Evolutionary conservation across 2,113 vertebrate species (phyloP).

Genomic region (Channa argus): DNA sequence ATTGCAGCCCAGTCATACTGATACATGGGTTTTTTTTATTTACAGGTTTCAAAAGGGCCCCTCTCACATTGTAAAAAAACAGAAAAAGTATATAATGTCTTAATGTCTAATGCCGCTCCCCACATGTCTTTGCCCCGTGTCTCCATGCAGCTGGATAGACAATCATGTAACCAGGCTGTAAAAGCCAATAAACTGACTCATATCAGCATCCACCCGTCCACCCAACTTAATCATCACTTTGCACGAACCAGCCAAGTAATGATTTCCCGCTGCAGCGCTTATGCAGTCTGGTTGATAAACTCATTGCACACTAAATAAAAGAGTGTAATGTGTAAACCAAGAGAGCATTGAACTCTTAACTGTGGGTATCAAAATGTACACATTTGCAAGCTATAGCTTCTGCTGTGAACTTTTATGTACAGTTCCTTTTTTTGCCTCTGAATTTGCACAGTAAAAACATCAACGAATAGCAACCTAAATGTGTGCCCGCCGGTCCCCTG

Average conservation of each 20-base stretch:
- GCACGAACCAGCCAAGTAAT: background rate
- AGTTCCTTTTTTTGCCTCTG: background rate
- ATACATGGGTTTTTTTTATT: background rate
- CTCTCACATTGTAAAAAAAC: background rate
- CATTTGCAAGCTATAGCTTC: background rate
- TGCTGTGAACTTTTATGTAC: background rate
- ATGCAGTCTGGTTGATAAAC: background rate
- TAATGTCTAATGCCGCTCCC: too few species aligned
- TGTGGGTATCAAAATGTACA: background rate
- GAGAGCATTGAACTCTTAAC: background rate
- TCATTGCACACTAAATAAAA: background rate
- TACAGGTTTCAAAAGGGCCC: background rate
- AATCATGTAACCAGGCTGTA: background rate
- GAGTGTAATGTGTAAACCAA: background rate
- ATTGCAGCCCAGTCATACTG: too few species aligned
- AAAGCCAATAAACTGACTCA: slow-evolving; percentile 5
- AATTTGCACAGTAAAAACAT: background rate
- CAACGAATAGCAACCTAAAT: background rate
- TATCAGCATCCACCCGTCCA: slow-evolving; percentile 9
- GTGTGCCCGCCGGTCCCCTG: background rate
- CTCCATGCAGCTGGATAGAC: background rate
- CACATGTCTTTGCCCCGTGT: too few species aligned
- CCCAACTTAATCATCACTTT: background rate
- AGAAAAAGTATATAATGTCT: too few species aligned
- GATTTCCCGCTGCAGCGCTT: slow-evolving; percentile 19